Base-by-base conservation (phyloP, 2,888 invertebrate species). In the Spialia ferax region DNA sequence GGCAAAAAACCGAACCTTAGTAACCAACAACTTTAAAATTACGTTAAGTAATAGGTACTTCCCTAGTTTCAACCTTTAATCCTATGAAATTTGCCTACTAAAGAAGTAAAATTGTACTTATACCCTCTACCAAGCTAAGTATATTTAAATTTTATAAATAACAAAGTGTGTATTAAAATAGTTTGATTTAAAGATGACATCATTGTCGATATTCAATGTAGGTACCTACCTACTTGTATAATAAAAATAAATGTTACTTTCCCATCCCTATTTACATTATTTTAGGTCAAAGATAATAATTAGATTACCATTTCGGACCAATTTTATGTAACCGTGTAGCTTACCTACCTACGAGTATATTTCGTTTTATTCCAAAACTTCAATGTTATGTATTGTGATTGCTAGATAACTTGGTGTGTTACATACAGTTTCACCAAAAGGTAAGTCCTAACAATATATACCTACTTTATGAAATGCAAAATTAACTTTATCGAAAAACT, bases 301-400 rank as follows among this genome's bases (percentile, higher is more conserved):
- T 74, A 77, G 73, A 73, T 82, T 81, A 82, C 82, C 82, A 76
- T 79, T 88, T 88, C 78, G 92, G 92, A 92, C 92, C 92, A 92
- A 93, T 93, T 92, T 93, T 93, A 86, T 78, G 89, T 92, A 92
- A 91, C 80, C 76, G 74, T 79, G 83, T 88, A 88, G 85, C 72
- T 69, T 69, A 71, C n/a, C n/a, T 79, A 67, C 75, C 75, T 70
- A n/a, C n/a, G n/a, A n/a, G n/a, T 73, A 75, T 76, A 77, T 71
- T 75, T 61, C 18, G 63, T 73, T 79, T 60, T 32, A 64, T 73
- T 79, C 73, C 42, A 64, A 69, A 32, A 72, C 78, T 83, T 83
- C 10, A 65, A 73, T 75, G 76, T 81, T 86, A 77, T 83, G 83
- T 84, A 74, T 73, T 71, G 73, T 78, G 77, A 78, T 77, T 11